These are phyloP conservation scores for Potamarius usumacintae DNA, from an alignment of 2,113 vertebrate genomes.

Conservation along the genomic window DNA sequence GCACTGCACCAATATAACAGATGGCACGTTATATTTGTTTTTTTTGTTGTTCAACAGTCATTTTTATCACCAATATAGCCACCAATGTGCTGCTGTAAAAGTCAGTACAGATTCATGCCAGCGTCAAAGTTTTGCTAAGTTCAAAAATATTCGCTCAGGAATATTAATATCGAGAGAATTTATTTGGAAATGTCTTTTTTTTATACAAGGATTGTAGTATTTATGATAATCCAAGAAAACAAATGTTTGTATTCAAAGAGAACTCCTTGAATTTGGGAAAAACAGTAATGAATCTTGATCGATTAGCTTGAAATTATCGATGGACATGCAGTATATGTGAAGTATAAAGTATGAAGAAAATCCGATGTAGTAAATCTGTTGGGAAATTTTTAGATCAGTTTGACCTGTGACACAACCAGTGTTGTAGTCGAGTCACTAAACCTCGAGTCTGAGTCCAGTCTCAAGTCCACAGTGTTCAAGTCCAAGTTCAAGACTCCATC, in stretches of 20 bases:
- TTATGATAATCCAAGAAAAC: background rate
- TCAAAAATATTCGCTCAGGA: background rate
- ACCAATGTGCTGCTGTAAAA: background rate
- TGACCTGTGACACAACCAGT: too few species aligned
- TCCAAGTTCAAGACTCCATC: too few species aligned
- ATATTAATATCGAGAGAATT: background rate
- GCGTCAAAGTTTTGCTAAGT: background rate
- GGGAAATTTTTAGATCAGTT: background rate
- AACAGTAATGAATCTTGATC: background rate
- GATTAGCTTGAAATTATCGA: background rate
- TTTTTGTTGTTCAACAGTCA: slow-evolving; percentile 41
- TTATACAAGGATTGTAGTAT: background rate
- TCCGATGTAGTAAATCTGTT: background rate
- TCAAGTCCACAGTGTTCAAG: too few species aligned
- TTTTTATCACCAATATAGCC: slow-evolving; percentile 14
- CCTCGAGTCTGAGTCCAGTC: too few species aligned
- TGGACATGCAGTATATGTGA: background rate
- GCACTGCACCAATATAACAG: slow-evolving; percentile 65
- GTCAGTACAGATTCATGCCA: background rate
- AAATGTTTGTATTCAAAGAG: background rate
- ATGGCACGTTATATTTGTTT: slow-evolving; percentile 68
- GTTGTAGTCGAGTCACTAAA: too few species aligned
- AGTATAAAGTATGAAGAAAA: background rate
- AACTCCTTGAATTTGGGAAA: background rate
- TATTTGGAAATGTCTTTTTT: background rate